These are phyloP conservation scores for Hylomyscus alleni DNA, from an alignment of 2,797 vertebrate species.

Conservation along the genomic window DNA sequence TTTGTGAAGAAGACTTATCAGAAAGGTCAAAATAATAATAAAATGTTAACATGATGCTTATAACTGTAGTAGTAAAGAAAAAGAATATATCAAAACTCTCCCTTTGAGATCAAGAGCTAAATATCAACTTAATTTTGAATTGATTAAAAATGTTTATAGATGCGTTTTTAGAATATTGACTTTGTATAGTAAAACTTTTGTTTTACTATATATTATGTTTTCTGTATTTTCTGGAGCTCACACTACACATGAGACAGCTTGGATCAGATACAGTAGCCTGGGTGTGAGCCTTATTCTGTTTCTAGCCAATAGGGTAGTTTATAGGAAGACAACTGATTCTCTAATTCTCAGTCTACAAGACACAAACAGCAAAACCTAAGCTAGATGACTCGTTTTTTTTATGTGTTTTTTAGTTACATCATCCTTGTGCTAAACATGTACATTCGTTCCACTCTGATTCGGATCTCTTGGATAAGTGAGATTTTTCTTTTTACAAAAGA, in stretches of 20 bases:
- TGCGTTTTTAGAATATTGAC: background rate
- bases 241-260: background rate
- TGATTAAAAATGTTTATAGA: conserved; percentile 40
- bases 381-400: background rate
- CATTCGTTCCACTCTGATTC: background rate
- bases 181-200: background rate
- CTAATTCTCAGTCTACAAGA: background rate
- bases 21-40: background rate
- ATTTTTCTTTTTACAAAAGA: conserved; percentile 7
- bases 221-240: background rate
- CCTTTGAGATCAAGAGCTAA: conserved; percentile 52
- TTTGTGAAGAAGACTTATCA: conserved; percentile 30
- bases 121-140: conserved; percentile 17
- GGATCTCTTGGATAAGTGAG: background rate
- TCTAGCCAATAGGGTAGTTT: background rate
- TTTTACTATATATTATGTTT: background rate
- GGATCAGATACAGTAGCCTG: background rate
- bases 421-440: background rate
- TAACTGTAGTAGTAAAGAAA: conserved; percentile 24
- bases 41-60: background rate
- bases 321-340: background rate
- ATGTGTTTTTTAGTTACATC: background rate
- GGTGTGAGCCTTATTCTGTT: background rate
- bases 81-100: background rate
- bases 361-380: background rate